A percentile compares a stretch with the other conserved stretches of the same genome.
These are phyloP conservation scores for Coranthus polyacanthus DNA, from an alignment of 2,797 vertebrate genomes.

Conservation along the genomic window DNA sequence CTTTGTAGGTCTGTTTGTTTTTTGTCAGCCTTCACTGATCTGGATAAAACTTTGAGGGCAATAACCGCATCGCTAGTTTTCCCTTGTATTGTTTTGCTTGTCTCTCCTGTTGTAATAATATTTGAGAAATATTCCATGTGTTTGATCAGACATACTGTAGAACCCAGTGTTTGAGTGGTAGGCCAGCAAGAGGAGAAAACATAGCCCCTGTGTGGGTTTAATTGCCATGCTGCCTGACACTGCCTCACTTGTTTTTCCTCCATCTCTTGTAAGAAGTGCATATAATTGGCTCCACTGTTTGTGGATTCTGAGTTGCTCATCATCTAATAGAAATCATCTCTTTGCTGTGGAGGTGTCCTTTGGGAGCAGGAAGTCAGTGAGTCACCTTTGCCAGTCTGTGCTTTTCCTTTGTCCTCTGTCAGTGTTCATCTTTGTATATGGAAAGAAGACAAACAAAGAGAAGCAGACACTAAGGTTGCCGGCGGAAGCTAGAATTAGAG, in stretches of 20 bases:
- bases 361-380: constrained; percentile 74
- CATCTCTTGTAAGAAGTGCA: constrained; percentile 70
- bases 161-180: constrained; percentile 57
- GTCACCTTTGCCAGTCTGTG: constrained; percentile 67
- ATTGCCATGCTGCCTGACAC: constrained; percentile 75
- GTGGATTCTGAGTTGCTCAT: constrained; percentile 76
- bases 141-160: constrained; percentile 64
- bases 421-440: constrained; percentile 56
- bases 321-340: constrained; percentile 75
- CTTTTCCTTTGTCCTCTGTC: constrained; percentile 65
- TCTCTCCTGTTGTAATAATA: constrained; percentile 55
- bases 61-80: constrained; percentile 51
- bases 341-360: constrained; percentile 77
- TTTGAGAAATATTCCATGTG: constrained; percentile 56
- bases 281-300: constrained; percentile 80
- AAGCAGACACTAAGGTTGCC: constrained; percentile 23
- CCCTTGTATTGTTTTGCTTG: constrained; percentile 36
- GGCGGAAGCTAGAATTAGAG: constrained; percentile 11
- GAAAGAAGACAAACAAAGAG: constrained; percentile 48
- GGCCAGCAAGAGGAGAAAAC: constrained; percentile 62
- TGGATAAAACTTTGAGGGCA: constrained; percentile 55
- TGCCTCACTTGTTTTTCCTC: constrained; percentile 70
- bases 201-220: constrained; percentile 75
- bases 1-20: neutral
- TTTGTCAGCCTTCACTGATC: constrained; percentile 26